Conservation (phyloP, 2,888 invertebrate genomes). For the Idaea dimidiata region DNA sequence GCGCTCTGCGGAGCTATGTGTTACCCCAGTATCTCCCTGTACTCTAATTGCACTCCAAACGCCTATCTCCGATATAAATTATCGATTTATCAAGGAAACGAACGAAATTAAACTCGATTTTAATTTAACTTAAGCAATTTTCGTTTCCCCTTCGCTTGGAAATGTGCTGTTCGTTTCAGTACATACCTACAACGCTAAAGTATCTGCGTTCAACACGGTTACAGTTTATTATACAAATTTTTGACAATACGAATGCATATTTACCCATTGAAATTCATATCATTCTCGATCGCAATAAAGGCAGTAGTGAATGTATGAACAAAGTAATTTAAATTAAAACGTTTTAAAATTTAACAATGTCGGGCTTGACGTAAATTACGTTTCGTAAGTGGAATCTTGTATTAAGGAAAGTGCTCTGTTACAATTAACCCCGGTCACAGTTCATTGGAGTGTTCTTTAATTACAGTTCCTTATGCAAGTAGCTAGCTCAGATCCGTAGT, state of each 20-base stretch:
- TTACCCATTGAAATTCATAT: background rate
- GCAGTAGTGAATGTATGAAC: background rate
- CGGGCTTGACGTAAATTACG: slow-evolving; percentile 12
- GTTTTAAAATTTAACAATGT: slow-evolving; percentile 16
- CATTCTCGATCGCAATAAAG: slow-evolving; percentile 13
- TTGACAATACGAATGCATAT: background rate
- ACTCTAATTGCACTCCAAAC: slow-evolving; percentile 45
- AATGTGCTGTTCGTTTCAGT: slow-evolving; percentile 9
- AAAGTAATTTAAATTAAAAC: slow-evolving; percentile 1
- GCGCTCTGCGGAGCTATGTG: slow-evolving; percentile 70
- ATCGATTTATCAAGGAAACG: slow-evolving; percentile 41
- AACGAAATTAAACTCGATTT: slow-evolving; percentile 41
- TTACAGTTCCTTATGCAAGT: slow-evolving; percentile 59
- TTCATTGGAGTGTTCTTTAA: slow-evolving; percentile 63
- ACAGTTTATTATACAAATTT: background rate
- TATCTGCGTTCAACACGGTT: background rate
- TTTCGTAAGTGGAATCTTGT: slow-evolving; percentile 12
- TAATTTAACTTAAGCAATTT: slow-evolving; percentile 64
- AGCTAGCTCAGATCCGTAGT: slow-evolving; percentile 47
- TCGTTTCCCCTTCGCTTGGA: slow-evolving; percentile 52
- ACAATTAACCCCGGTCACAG: slow-evolving; percentile 45
- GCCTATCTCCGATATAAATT: slow-evolving; percentile 40
- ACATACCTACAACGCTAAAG: background rate
- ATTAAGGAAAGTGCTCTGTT: slow-evolving; percentile 37
- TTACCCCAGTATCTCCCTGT: slow-evolving; percentile 45